Conservation (phyloP, 2,888 invertebrate genomes). For the Synergus itoensis region DNA sequence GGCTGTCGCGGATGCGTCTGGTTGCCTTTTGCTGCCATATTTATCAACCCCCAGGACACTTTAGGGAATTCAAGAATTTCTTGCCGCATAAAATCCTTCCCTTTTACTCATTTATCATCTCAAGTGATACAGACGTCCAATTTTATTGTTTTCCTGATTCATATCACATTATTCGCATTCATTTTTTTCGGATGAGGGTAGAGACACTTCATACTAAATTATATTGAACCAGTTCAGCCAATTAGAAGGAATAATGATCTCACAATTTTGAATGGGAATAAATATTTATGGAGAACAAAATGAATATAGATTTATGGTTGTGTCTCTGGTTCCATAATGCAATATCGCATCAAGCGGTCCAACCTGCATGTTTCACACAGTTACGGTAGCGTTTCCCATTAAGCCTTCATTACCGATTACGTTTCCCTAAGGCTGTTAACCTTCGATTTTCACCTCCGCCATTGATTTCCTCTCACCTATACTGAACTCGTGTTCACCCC, state of each 20-base stretch:
- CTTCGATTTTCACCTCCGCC: conserved; percentile 4
- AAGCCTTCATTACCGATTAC: not conserved
- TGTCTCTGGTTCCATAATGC: not conserved
- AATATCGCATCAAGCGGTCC: not conserved
- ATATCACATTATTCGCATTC: not conserved
- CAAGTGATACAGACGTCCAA: not conserved
- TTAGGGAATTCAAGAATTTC: not conserved
- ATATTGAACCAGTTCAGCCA: not conserved
- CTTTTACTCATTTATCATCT: not conserved
- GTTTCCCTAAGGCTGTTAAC: conserved; percentile 6
- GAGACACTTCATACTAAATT: conserved; percentile 2
- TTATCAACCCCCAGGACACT: not conserved
- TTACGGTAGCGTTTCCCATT: not conserved
- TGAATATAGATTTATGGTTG: not conserved
- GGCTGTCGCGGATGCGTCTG: not conserved
- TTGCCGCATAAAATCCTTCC: not conserved
- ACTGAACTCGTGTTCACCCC: not conserved
- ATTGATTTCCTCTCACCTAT: conserved; percentile 32
- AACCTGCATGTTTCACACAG: not conserved
- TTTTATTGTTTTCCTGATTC: not conserved
- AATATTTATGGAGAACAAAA: not conserved
- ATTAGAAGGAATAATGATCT: not conserved
- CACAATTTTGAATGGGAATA: not conserved
- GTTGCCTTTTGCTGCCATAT: not conserved
- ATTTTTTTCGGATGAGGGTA: not conserved